Evolutionary conservation across 2,797 vertebrate species (phyloP).

Genomic region (Myioborus melanocephalus): DNA sequence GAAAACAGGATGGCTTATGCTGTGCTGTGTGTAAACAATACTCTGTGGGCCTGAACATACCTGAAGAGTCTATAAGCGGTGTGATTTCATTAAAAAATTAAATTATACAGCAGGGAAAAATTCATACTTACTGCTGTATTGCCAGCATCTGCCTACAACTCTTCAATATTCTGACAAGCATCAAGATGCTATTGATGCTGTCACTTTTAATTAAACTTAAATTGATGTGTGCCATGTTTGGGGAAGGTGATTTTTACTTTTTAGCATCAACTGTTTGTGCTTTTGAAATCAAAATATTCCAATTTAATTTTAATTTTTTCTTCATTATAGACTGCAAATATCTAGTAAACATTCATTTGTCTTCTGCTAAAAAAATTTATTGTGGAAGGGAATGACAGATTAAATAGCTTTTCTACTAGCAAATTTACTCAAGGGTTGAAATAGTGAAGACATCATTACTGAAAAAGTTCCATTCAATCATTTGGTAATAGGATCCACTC

Average conservation of each 20-base stretch:
- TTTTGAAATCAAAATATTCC: neutral
- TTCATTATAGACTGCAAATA: neutral
- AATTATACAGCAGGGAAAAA: slow-evolving; percentile 6
- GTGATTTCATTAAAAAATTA: slow-evolving; percentile 28
- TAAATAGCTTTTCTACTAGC: neutral
- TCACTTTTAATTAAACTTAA: slow-evolving; percentile 46
- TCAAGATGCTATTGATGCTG: neutral
- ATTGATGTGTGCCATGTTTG: neutral
- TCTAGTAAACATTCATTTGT: neutral
- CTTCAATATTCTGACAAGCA: slow-evolving; percentile 6
- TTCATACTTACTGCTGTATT: slow-evolving; percentile 31
- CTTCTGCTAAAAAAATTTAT: neutral
- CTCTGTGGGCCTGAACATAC: neutral
- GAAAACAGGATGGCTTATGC: neutral
- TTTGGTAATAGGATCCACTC: neutral
- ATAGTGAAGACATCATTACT: neutral
- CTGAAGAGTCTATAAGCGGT: neutral
- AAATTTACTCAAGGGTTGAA: neutral
- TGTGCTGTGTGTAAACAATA: neutral
- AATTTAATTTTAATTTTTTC: neutral
- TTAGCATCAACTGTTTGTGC: neutral
- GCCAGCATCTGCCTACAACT: slow-evolving; percentile 6
- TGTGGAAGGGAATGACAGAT: neutral
- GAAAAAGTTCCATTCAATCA: neutral
- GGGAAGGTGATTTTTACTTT: neutral